Base-by-base conservation (phyloP, 2,888 invertebrate genomes). In the Anaspis maculata region DNA sequence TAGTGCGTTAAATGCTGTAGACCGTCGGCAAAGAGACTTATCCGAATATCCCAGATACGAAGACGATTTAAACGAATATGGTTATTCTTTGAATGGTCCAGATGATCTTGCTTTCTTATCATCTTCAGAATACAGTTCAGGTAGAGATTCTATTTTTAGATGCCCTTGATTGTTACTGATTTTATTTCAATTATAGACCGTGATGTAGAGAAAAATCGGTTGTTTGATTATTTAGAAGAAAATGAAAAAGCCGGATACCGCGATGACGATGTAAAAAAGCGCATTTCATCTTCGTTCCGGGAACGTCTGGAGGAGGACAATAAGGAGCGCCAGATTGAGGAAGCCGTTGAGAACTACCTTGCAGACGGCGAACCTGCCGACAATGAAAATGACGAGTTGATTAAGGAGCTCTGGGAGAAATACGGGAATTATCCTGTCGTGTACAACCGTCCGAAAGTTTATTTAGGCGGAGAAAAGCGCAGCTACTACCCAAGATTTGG, bases 381-480 rank as follows among this genome's bases (percentile, higher is more conserved):
- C 13, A 23, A 27, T 9, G 67, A 70, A 43, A 68, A 68, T 33
- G 69, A 72, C 36, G 68, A 66, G 1, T 71, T 74, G 12, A 52
- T 77, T 26, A 67, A 70, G 32, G 69, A 73, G 43, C 61, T 76
- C 6, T 76, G 73, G 71, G 69, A 72, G 15, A 74, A 74, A 52
- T 75, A 75, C 48, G 70, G 71, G 51, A 67, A 64, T 29, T 63
- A 66, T 31, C 67, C 70, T 40, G 62, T 64, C 42, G 39, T 46
- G 39, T 39, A 53, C 43, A 44, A 60, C 34, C 64, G 68, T 27
- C 53, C 56, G 13, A 43, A 28, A 25, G 33, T 42, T 30, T n/a
- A n/a, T n/a, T n/a, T n/a, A n/a, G n/a, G n/a, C n/a, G 40, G 42
- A 3, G 42, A 40, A n/a, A 54, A 55, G 34, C 44, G 58, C 3